phyloP scores from a whole-genome alignment of 2,797 vertebrate species.

The Limnodromus scolopaceus region DNA sequence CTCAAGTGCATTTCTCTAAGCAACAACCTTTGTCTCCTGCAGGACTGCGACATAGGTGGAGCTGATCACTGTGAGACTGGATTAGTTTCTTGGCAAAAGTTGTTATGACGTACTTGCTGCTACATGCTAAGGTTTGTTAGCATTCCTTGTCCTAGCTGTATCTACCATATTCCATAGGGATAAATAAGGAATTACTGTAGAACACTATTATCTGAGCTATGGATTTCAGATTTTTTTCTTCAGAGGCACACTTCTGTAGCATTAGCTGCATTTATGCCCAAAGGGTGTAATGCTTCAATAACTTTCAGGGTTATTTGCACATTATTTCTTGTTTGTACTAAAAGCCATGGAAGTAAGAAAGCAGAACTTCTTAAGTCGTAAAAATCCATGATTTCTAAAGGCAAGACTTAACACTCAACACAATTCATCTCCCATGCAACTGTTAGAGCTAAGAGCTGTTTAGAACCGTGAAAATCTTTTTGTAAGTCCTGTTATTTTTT shows the following conservation, averaged over 20 bases:
- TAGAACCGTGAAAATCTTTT: not conserved
- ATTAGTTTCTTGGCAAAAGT: not conserved
- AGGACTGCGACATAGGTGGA: conserved; percentile 2
- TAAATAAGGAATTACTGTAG: not conserved
- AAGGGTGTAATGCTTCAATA: not conserved
- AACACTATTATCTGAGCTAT: not conserved
- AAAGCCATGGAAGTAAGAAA: not conserved
- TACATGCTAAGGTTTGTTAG: not conserved
- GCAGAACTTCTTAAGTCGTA: not conserved
- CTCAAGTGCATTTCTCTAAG: not conserved
- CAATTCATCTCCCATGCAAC: not conserved
- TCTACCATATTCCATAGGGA: not conserved
- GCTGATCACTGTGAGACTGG: not conserved
- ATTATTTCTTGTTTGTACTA: not conserved
- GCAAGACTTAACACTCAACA: not conserved
- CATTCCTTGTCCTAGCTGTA: not conserved
- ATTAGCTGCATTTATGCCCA: not conserved
- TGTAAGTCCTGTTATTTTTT: not conserved
- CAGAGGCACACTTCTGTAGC: not conserved
- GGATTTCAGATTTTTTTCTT: not conserved
- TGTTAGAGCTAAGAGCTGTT: not conserved
- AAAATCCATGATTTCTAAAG: not conserved
- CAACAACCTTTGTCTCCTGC: not conserved
- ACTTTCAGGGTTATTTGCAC: not conserved
- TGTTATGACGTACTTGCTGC: not conserved